Base-by-base conservation (phyloP, 2,797 vertebrate species). In the Gymnoscopelus braueri region DNA sequence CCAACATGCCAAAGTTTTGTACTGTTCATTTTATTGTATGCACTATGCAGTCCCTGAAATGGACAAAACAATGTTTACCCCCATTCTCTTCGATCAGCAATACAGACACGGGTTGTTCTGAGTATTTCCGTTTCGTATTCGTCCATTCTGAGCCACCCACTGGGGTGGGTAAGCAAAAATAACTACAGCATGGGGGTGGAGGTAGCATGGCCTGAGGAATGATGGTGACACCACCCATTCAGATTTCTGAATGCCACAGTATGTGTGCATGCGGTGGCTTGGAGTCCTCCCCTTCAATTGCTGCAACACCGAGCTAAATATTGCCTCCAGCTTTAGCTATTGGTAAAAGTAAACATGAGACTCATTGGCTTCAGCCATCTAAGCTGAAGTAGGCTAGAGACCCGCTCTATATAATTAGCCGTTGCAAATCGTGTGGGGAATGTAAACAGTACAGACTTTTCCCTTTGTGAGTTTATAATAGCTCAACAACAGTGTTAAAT, bases 201-300 rank as follows among this genome's bases (percentile, higher is more conserved):
- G 65, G 62, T 73, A 67, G 83, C 70, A 87, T 79, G 52, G 15
- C 74, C 72, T 63, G 26, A 84, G 82, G 82, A 88, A 87, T 80
- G 83, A 78, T 39, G 70, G 77, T 60, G 83, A 89, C 89, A 86
- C 81, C 89, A 86, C 81, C 88, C 86, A 74, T 82, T 80, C 82
- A 72, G 67, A 71, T 69, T 77, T 67, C 69, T 81, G 77, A 80
- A 82, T 74, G 69, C 75, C 71, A 69, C 10, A 6, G 63, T 51
- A 65, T 74, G 47, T 44, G 29, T 49, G 12, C 8, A 26, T 78
- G 69, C 74, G 71, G 51, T 53, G 74, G 50, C 49, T 71, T 3
- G 3, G 63, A 5, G 48, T 49, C 56, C 23, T 51, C 19, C 53
- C 66, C 24, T 65, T 77, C 71, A 39, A 63, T 35, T 75, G 68